phyloP scores from a whole-genome alignment of 2,888 invertebrate genomes.

The Amiota minor region DNA sequence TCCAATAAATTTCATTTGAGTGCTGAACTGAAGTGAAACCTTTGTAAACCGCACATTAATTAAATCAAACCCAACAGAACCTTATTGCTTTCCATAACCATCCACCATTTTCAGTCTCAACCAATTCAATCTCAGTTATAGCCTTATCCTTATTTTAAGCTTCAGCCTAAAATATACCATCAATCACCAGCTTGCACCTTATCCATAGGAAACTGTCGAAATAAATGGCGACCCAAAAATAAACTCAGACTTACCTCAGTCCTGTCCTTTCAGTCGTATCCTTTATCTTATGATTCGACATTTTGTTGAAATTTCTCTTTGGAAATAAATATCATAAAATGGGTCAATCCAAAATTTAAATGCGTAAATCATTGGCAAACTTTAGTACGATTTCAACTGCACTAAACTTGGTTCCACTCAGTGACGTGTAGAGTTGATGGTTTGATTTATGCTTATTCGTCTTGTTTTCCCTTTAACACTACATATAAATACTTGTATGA shows the following conservation, averaged over 20 bases:
- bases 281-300: no score
- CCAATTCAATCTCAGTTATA: not conserved
- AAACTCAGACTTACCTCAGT: conserved; percentile 19
- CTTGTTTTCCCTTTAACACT: not conserved
- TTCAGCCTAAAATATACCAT: no score
- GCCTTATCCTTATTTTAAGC: not conserved
- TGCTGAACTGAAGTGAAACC: conserved; percentile 42
- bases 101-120: not conserved
- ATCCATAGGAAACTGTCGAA: conserved; percentile 5
- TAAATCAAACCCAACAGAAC: conserved; percentile 38
- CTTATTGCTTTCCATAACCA: not conserved
- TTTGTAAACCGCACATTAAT: conserved; percentile 55
- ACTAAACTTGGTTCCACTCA: conserved; percentile 41
- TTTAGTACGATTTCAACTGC: not conserved
- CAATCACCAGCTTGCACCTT: no score
- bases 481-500: no score
- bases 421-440: conserved; percentile 44
- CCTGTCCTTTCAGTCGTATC: no score
- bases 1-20: conserved; percentile 38
- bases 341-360: conserved; percentile 35
- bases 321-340: no score
- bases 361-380: conserved; percentile 42
- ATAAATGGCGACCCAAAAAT: conserved; percentile 36
- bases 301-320: no score
- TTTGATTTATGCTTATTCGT: conserved; percentile 40